A percentile compares a stretch with the other conserved stretches of the same genome.
Evolutionary conservation across 2,113 vertebrate species (phyloP).

Genomic region (Gracilinanus agilis): DNA sequence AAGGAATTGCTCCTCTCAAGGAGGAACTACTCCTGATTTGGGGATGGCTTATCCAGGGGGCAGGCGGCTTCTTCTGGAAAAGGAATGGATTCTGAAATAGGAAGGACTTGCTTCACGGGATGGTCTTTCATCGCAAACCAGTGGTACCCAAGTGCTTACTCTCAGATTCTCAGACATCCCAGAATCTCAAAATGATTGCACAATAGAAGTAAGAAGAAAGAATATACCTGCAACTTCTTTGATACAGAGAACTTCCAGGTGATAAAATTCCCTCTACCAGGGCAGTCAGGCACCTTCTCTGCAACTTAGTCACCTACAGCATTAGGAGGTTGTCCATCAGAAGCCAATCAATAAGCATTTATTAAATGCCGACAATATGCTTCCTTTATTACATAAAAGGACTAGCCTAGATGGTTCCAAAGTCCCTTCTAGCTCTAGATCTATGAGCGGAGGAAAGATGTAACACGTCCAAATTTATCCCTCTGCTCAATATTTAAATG

Average conservation of each 20-base stretch:
- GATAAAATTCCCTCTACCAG: not conserved
- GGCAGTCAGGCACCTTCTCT: not conserved
- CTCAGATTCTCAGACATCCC: slow-evolving; percentile 50
- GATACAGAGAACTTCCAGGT: not conserved
- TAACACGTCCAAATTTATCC: not conserved
- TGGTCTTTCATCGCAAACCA: slow-evolving; percentile 56
- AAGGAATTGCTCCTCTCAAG: slow-evolving; percentile 86
- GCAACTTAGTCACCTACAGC: not conserved
- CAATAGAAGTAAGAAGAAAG: slow-evolving; percentile 42
- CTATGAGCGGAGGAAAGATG: not conserved
- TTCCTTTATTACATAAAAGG: not conserved
- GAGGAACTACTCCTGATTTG: slow-evolving; percentile 82
- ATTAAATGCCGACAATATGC: not conserved
- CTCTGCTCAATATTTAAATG: not conserved
- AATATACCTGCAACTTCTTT: not conserved
- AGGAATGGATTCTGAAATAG: slow-evolving; percentile 73
- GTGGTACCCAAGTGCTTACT: slow-evolving; percentile 58
- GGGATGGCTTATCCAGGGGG: slow-evolving; percentile 79
- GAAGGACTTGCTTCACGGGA: slow-evolving; percentile 56
- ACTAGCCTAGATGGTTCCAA: not conserved
- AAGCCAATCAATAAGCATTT: not conserved
- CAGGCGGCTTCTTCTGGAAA: slow-evolving; percentile 70
- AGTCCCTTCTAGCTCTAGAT: not conserved
- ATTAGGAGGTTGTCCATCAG: not conserved
- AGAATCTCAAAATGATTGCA: slow-evolving; percentile 46